These are phyloP conservation scores for Ardeotis arabs DNA, from an alignment of 2,113 vertebrate species.

Conservation along the genomic window DNA sequence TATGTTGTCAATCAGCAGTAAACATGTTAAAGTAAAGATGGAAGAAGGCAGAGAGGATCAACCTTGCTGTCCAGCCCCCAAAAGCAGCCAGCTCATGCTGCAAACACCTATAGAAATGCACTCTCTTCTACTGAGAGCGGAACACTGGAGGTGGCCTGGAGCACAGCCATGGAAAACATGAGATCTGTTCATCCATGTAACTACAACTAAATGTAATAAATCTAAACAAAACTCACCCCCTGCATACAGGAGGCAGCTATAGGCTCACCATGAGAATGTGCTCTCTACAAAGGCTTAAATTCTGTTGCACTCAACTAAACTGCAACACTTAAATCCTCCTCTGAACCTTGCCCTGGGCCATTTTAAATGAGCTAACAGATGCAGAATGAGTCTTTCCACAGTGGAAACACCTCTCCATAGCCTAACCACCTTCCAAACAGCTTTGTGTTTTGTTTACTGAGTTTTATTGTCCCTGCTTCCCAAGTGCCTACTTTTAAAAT, in stretches of 20 bases:
- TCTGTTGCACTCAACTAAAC: not conserved
- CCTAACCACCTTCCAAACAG: not conserved
- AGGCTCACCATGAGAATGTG: not conserved
- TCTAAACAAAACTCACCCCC: not conserved
- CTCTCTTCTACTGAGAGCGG: not conserved
- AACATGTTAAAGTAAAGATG: not conserved
- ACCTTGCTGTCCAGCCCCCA: not conserved
- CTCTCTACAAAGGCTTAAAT: not conserved
- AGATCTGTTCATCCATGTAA: not conserved
- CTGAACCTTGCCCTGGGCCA: not conserved
- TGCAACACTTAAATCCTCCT: not conserved
- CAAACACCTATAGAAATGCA: not conserved
- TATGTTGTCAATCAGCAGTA: not conserved
- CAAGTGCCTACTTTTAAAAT: constrained; percentile 1
- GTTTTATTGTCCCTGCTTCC: constrained; percentile 25
- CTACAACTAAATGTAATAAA: not conserved
- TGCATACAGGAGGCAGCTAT: not conserved
- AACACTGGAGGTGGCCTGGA: not conserved
- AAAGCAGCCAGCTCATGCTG: not conserved
- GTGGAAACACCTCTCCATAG: constrained; percentile 37
- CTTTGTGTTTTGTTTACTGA: constrained; percentile 36
- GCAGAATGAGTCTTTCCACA: not conserved
- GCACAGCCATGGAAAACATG: not conserved
- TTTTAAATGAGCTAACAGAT: constrained; percentile 22
- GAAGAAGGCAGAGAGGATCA: not conserved